These are phyloP conservation scores for Adelosebastes latens DNA, from an alignment of 2,797 vertebrate genomes.

Conservation along the genomic window DNA sequence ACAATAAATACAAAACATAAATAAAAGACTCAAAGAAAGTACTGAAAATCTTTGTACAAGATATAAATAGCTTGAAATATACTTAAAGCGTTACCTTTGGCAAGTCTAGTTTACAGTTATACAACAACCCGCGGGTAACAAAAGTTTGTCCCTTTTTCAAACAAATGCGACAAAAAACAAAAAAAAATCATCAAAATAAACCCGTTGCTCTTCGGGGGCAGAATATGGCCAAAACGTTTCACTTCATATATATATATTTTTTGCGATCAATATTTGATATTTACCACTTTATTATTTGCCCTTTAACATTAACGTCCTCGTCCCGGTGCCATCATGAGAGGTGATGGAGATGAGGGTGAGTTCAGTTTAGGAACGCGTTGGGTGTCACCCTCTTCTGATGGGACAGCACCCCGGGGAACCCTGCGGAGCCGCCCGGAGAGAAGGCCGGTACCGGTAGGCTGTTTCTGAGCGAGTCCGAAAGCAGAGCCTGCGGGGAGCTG, in stretches of 20 bases:
- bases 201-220: constrained; percentile 48
- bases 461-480: constrained; percentile 81
- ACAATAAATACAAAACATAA: constrained; percentile 86
- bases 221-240: constrained; percentile 54
- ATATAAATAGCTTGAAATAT: constrained; percentile 80
- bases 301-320: constrained; percentile 43
- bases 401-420: constrained; percentile 75
- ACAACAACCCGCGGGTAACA: constrained; percentile 73
- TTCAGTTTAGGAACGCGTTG: constrained; percentile 82
- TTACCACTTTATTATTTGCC: constrained; percentile 52
- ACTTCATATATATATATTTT: constrained; percentile 27
- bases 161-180: constrained; percentile 6
- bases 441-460: constrained; percentile 71
- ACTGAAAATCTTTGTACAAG: constrained; percentile 73
- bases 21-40: constrained; percentile 71
- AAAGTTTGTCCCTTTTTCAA: constrained; percentile 72
- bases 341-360: not conserved
- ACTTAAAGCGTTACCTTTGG: constrained; percentile 78
- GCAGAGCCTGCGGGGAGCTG: constrained; percentile 72
- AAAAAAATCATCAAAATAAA: constrained; percentile 19
- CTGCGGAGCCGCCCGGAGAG: constrained; percentile 69
- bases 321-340: constrained; percentile 29
- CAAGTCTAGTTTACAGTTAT: constrained; percentile 75
- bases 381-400: constrained; percentile 81
- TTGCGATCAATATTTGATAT: constrained; percentile 46